These are phyloP conservation scores for Pao palembangensis DNA, from an alignment of 2,113 vertebrate genomes.

Conservation along the genomic window DNA sequence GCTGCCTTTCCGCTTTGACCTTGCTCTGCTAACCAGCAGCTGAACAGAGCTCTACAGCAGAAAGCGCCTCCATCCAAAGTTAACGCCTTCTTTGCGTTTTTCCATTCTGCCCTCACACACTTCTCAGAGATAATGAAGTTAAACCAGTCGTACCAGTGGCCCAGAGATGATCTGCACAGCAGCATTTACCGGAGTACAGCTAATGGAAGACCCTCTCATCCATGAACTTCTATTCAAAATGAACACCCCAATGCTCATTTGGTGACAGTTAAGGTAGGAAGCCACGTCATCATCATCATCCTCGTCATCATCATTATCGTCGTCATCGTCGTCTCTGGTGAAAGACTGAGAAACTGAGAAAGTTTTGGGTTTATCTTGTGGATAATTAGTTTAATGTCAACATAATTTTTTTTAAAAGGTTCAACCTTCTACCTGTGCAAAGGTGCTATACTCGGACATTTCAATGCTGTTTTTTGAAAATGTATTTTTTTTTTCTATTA, in stretches of 20 bases:
- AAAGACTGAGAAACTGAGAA: too few species aligned
- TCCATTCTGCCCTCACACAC: conserved; percentile 20
- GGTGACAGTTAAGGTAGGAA: too few species aligned
- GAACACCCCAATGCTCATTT: not conserved
- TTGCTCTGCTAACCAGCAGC: conserved; percentile 17
- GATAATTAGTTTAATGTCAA: too few species aligned
- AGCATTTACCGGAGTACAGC: conserved; percentile 44
- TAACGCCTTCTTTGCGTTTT: conserved; percentile 19
- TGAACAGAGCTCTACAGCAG: conserved; percentile 22
- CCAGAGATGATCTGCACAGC: conserved; percentile 46
- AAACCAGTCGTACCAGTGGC: conserved; percentile 19
- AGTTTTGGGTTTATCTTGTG: too few species aligned
- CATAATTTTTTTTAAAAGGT: too few species aligned
- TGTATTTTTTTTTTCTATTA: too few species aligned
- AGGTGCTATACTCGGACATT: too few species aligned
- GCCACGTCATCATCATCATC: too few species aligned
- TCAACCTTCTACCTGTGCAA: too few species aligned
- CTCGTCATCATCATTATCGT: too few species aligned
- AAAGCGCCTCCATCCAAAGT: conserved; percentile 18
- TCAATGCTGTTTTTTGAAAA: too few species aligned
- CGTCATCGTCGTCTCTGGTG: too few species aligned
- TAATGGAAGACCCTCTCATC: conserved; percentile 54
- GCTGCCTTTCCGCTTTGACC: conserved; percentile 11
- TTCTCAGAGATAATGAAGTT: conserved; percentile 21
- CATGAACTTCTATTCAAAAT: conserved; percentile 65